A percentile compares a stretch with the other conserved stretches of the same genome.
Conservation (phyloP, 2,888 invertebrate genomes). For the Drosophila atripex region DNA sequence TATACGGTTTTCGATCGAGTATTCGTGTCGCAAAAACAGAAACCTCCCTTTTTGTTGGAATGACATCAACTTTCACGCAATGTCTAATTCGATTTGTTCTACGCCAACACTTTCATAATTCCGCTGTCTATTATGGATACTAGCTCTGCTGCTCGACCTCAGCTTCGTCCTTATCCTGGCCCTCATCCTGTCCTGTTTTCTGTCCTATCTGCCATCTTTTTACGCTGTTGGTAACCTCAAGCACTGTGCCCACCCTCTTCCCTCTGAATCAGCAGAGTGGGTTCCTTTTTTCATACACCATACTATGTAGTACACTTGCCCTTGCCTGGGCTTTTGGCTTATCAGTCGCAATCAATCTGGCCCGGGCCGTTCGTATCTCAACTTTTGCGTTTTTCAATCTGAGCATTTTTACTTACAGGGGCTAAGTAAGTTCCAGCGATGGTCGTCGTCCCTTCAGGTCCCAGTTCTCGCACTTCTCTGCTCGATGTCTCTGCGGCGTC, state of each 20-base stretch:
- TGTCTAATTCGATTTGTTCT: constrained; percentile 84
- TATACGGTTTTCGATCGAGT: not conserved
- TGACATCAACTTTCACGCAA: constrained; percentile 66
- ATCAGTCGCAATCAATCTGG: constrained; percentile 82
- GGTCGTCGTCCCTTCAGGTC: constrained; percentile 40
- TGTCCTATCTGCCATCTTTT: constrained; percentile 75
- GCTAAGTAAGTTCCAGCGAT: constrained; percentile 73
- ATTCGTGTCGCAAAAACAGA: not conserved
- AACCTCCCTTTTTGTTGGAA: constrained; percentile 27
- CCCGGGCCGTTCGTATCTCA: constrained; percentile 72
- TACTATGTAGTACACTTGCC: constrained; percentile 65
- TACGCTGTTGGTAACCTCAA: constrained; percentile 65
- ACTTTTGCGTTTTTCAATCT: constrained; percentile 78
- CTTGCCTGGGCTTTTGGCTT: constrained; percentile 58
- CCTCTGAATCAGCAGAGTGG: not conserved
- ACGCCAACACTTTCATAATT: constrained; percentile 84
- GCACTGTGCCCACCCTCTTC: constrained; percentile 31
- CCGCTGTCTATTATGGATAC: constrained; percentile 64
- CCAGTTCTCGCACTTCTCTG: constrained; percentile 33
- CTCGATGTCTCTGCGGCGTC: constrained; percentile 36
- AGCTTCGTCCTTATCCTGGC: constrained; percentile 31
- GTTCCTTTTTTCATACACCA: constrained; percentile 48
- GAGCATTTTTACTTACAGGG: constrained; percentile 69
- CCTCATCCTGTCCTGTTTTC: constrained; percentile 39
- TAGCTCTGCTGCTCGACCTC: constrained; percentile 5